These are phyloP conservation scores for Xyrichtys novacula DNA, from an alignment of 2,797 vertebrate genomes.

Conservation along the genomic window DNA sequence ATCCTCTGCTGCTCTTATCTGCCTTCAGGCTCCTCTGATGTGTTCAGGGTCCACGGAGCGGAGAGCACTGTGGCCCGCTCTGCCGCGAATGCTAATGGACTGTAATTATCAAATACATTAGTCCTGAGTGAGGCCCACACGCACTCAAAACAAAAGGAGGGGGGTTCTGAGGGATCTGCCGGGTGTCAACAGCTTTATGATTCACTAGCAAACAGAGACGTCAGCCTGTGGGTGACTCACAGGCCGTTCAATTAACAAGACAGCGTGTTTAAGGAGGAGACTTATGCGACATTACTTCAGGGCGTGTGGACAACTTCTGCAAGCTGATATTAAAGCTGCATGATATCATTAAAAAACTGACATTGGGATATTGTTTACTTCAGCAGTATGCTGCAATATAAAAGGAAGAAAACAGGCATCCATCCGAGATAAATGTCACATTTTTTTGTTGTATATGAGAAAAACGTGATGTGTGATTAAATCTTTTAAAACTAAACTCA, in stretches of 20 bases:
- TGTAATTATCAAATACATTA: constrained; percentile 81
- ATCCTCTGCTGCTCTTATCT: constrained; percentile 57
- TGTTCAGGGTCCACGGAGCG: constrained; percentile 30
- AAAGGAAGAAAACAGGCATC: too few relatives aligned
- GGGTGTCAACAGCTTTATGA: constrained; percentile 73
- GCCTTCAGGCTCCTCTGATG: constrained; percentile 49
- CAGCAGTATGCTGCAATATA: too few relatives aligned
- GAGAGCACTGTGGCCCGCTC: constrained; percentile 38
- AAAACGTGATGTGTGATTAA: too few relatives aligned
- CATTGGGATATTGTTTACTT: too few relatives aligned
- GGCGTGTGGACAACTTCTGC: constrained; percentile 14
- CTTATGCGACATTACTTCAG: constrained; percentile 35
- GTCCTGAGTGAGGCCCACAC: constrained; percentile 73
- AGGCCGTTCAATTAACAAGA: constrained; percentile 29
- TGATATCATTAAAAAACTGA: too few relatives aligned
- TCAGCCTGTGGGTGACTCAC: constrained; percentile 54
- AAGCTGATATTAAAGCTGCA: constrained; percentile 3
- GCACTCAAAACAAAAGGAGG: constrained; percentile 60
- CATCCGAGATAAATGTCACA: too few relatives aligned
- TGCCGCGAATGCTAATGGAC: constrained; percentile 70
- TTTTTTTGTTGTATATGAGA: too few relatives aligned
- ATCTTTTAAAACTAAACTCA: too few relatives aligned
- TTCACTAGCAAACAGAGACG: constrained; percentile 59
- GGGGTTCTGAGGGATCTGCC: constrained; percentile 48
- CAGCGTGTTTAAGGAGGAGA: constrained; percentile 34